These are phyloP conservation scores for Panulirus ornatus DNA, from an alignment of 1,140 invertebrate species.

Conservation along the genomic window DNA sequence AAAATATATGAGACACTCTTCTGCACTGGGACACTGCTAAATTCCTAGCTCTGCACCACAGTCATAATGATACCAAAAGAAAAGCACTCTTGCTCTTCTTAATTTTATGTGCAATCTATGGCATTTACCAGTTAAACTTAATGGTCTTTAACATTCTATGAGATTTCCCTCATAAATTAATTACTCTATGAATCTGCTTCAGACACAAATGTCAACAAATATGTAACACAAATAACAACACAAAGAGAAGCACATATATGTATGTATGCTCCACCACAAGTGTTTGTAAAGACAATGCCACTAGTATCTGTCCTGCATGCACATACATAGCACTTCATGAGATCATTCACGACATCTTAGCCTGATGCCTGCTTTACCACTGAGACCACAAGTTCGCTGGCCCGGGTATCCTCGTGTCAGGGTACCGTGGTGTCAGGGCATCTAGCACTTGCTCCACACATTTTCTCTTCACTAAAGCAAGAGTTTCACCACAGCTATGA, in stretches of 20 bases:
- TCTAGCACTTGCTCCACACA: not conserved
- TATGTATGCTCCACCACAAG: not conserved
- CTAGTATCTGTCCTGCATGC: not conserved
- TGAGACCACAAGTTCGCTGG: conserved; percentile 20
- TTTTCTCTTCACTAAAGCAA: not conserved
- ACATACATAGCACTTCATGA: conserved; percentile 14
- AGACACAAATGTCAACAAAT: conserved; percentile 1
- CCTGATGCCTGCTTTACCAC: conserved; percentile 3
- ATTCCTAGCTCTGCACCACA: not conserved
- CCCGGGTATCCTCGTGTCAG: not conserved
- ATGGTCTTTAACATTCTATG: not conserved
- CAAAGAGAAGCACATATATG: not conserved
- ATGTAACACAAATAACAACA: conserved; percentile 18
- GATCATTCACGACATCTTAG: not conserved
- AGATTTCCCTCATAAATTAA: not conserved
- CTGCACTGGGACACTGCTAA: not conserved
- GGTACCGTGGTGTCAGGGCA: conserved; percentile 8
- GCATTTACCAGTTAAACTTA: not conserved
- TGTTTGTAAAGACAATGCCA: conserved; percentile 14
- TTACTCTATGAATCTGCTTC: not conserved
- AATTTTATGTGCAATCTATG: not conserved
- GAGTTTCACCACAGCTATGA: conserved; percentile 8
- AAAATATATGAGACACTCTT: not conserved
- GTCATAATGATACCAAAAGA: not conserved
- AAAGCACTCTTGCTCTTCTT: not conserved